Evolutionary conservation across 2,888 invertebrate species (phyloP), one percentile per base, ranked within the genome.

Genomic region (Masnerella sp.): DNA sequence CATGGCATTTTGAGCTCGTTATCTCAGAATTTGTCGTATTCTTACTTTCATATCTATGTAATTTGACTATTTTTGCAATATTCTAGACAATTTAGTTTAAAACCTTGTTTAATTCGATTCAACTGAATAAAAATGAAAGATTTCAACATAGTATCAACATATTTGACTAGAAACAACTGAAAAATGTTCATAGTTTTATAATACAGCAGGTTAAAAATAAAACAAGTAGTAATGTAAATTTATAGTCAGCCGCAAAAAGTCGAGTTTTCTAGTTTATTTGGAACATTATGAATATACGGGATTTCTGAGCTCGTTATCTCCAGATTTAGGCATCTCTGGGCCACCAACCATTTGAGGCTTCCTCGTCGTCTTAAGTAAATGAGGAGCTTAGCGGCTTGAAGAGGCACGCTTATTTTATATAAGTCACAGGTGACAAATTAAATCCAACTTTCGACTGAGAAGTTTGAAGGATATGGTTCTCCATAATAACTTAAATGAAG

Each of bases 311-410:
- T 62, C 68, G 42, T 74, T 69, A 74, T 56, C 34, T 42, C 38
- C 43, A 61, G 61, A 70, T 74, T 70, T 70, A 54, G 51, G 61
- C 25, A 28, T 54, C 56, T 51, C 36, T 20, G 36, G 45, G 45
- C 51, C 34, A 70, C 61, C 54, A 11, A 72, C 59, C 49, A 67
- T 67, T 67, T 62, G 62, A 45, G 56, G 74, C 58, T 74, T 65
- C 47, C 49, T 54, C 54, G 14, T 47, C 34, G 68, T 59, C 64
- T 75, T 68, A 72, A 47, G 64, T 51, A 72, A 68, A 68, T 75
- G 71, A 71, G 71, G 25, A 34, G 75, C 68, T 71, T 68, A 72
- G 65, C 56, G 54, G 68, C 67, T 67, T 72, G 40, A 56, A 20
- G 32, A 54, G 47, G 45, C 51, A 28, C 54, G 67, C 58, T 68